Evolutionary conservation across 2,888 invertebrate species (phyloP), one percentile per base, ranked within the genome.

Genomic region (Lochmaea capreae): DNA sequence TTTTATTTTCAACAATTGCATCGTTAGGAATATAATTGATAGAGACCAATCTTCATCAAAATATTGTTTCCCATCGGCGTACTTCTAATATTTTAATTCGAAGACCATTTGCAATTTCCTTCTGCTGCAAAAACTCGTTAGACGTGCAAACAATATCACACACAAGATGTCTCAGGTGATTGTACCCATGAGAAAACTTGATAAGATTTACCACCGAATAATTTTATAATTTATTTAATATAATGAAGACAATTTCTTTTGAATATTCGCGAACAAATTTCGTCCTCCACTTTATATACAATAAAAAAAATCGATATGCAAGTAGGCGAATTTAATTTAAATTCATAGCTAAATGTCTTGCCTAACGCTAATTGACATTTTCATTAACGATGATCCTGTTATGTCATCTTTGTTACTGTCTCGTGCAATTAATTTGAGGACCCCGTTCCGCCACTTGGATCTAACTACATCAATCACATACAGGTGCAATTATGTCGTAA

Each of bases 341-440:
- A 54, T 54, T 54, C 16, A 16, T 8, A 54, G 54, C 16, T 16
- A 16, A 54, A 16, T 18, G 16, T 54, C 18, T 54, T 54, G 18
- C 8, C 11, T 54, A 54, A 54, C 18, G 16, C 54, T 54, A 54
- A 54, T 54, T 54, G 54, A 54, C 54, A 54, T 54, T 54, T 18
- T 54, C 54, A 54, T 54, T 54, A 54, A 54, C 54, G 54, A 54
- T 54, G 16, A 54, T 16, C 54, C 54, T 54, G 54, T 54, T 54
- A 54, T 54, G 18, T 54, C 9, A 54, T 54, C 18, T 54, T 54
- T 16, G 54, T 54, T 18, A 54, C 18, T 54, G 54, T 16, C 54
- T 54, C 18, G 54, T 54, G 54, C 54, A 54, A 54, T 54, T 54
- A 54, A 54, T 18, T 18, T 16, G 16, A 54, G 16, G 54, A 54